Conservation (phyloP, 2,797 vertebrate species). For the Enteromius unitaeniatus region DNA sequence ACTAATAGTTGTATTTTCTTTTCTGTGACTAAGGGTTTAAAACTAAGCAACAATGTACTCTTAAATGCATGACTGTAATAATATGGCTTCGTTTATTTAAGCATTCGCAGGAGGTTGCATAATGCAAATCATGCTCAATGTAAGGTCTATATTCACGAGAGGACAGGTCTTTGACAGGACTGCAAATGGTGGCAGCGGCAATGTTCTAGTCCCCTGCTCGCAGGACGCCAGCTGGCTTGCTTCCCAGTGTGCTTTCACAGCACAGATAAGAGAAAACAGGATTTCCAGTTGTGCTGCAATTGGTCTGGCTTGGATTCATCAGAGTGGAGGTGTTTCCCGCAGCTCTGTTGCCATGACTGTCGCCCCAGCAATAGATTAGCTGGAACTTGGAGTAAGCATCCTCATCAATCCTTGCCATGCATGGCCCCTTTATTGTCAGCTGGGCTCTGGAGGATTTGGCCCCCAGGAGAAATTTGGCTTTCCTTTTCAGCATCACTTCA, state of each 20-base stretch:
- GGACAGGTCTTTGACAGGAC: conserved; percentile 22
- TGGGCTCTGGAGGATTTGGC: conserved; percentile 38
- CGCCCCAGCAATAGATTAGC: conserved; percentile 38
- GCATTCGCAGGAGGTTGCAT: background rate
- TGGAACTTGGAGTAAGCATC: conserved; percentile 37
- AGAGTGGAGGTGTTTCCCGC: conserved; percentile 57
- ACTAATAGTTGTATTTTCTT: background rate
- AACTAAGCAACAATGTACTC: conserved; percentile 12
- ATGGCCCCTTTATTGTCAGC: conserved; percentile 43
- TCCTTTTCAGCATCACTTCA: conserved; percentile 48
- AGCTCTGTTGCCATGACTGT: conserved; percentile 44
- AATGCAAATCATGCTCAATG: background rate
- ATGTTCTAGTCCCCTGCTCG: conserved; percentile 12
- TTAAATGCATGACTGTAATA: background rate
- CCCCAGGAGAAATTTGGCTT: conserved; percentile 45
- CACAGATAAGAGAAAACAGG: conserved; percentile 78
- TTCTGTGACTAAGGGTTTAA: background rate
- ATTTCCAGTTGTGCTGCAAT: conserved; percentile 72
- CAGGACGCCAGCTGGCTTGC: conserved; percentile 43
- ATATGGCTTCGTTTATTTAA: background rate
- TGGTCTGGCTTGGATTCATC: conserved; percentile 59
- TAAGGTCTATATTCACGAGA: conserved; percentile 9
- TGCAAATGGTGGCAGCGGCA: conserved; percentile 11
- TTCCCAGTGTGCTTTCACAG: conserved; percentile 46
- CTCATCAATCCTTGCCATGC: conserved; percentile 43